Conservation (phyloP, 2,888 invertebrate species). For the Cephus sareptanus region DNA sequence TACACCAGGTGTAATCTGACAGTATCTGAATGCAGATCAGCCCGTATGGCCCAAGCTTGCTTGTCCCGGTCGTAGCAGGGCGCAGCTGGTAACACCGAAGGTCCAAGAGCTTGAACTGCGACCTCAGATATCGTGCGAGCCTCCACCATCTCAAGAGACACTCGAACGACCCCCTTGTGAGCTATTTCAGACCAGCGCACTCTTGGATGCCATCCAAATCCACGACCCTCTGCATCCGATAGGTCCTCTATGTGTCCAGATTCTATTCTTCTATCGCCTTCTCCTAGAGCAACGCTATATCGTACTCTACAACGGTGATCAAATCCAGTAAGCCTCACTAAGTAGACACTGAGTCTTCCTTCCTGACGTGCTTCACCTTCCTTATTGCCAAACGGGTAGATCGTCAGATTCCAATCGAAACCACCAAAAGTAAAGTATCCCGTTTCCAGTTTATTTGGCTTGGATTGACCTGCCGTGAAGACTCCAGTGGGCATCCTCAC, state of each 20-base stretch:
- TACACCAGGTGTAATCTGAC: conserved; percentile 80
- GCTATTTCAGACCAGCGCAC: conserved; percentile 71
- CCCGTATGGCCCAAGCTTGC: conserved; percentile 81
- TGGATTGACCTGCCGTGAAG: conserved; percentile 54
- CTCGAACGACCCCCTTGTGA: conserved; percentile 73
- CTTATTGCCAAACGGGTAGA: conserved; percentile 72
- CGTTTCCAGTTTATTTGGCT: conserved; percentile 70
- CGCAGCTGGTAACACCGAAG: conserved; percentile 70
- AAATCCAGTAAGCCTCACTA: conserved; percentile 82
- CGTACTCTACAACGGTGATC: conserved; percentile 82
- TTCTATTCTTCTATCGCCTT: conserved; percentile 75
- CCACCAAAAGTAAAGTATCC: conserved; percentile 83
- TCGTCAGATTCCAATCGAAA: conserved; percentile 83
- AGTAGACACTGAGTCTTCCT: conserved; percentile 69
- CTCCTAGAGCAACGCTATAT: conserved; percentile 77
- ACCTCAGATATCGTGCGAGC: conserved; percentile 78
- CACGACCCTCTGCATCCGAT: conserved; percentile 77
- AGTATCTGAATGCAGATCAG: conserved; percentile 81
- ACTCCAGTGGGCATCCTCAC: conserved; percentile 64
- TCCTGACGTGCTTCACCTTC: conserved; percentile 62
- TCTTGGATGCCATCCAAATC: conserved; percentile 78
- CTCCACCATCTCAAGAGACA: conserved; percentile 79
- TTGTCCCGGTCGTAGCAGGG: conserved; percentile 85
- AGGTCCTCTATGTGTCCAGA: conserved; percentile 79
- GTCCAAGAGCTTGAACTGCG: conserved; percentile 67